Evolutionary conservation across 2,888 invertebrate genomes (phyloP).

Genomic region (Rhagophthalmus giganteus): DNA sequence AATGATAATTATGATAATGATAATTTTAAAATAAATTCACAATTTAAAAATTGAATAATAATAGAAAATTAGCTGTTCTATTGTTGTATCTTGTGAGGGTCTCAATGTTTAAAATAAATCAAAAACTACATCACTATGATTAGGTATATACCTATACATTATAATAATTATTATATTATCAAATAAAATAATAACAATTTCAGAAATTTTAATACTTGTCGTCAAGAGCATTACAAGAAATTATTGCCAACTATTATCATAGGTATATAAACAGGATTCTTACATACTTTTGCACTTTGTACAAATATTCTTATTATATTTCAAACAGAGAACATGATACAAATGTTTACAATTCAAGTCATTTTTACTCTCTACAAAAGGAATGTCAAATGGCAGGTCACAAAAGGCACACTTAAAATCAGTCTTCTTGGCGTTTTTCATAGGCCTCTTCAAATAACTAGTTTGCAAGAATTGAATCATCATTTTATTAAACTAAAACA

Average conservation of each 20-base stretch:
- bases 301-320: conserved; percentile 40
- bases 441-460: conserved; percentile 37
- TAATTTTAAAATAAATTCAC: too few species aligned
- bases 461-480: conserved; percentile 43
- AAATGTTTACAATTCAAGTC: conserved; percentile 45
- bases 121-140: too few species aligned
- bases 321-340: conserved; percentile 48
- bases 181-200: not conserved
- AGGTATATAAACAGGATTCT: not conserved
- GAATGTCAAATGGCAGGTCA: conserved; percentile 43
- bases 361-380: conserved; percentile 40
- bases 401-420: conserved; percentile 43
- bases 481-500: conserved; percentile 45
- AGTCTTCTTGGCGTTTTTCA: conserved; percentile 9
- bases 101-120: too few species aligned
- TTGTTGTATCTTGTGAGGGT: too few species aligned
- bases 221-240: not conserved
- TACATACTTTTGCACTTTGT: conserved; percentile 36
- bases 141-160: too few species aligned
- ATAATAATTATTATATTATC: too few species aligned
- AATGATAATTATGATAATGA: too few species aligned
- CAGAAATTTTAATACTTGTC: not conserved
- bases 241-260: not conserved
- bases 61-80: too few species aligned
- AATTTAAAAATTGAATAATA: too few species aligned